Evolutionary conservation across 2,888 invertebrate genomes (phyloP), one percentile per base, ranked within the genome.

Genomic region (Seira sanloemensis): DNA sequence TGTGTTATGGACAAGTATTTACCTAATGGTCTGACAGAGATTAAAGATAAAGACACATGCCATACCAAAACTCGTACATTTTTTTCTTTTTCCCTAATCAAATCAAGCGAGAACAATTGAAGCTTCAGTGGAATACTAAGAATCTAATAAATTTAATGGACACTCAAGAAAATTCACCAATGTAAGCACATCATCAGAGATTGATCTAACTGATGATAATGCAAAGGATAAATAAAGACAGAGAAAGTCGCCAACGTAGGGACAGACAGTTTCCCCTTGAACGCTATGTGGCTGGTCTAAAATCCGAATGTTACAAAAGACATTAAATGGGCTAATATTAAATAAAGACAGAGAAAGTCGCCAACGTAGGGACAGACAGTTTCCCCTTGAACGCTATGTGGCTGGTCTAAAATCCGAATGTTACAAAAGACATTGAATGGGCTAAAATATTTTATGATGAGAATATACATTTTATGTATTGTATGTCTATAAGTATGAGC

Each of bases 141-240:
- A 77, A 77, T 67, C 72, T 65, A 82, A 82, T 82, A 82, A 82
- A 76, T 82, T 68, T 82, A 77, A 77, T 81, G 81, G 75, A 75
- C 72, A 46, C 24, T 58, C n/a, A 18, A n/a, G n/a, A 58, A 12
- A 37, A 37, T 4, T 12, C 37, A 37, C n/a, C n/a, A 12, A 37
- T 37, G 5, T 37, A 37, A 37, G 16, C 58, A 58, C 58, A 58
- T 58, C 18, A 58, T 58, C 37, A 37, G 4, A 12, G 12, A 37
- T 37, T 37, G 37, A 58, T 58, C 58, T 58, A 58, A 58, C 9
- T 78, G 27, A 1, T 46, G 78, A 71, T 72, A 78, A 78, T 72
- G 73, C 16, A 16, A 72, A 72, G 50, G 65, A 46, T 50, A 76
- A 72, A 77, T 66, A 82, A 71, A 58, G 26, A 18, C n/a, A 68